A percentile compares a stretch with the other conserved stretches of the same genome.
These are phyloP conservation scores for Tanytarsus gracilentus DNA, from an alignment of 2,888 invertebrate species.

Conservation along the genomic window DNA sequence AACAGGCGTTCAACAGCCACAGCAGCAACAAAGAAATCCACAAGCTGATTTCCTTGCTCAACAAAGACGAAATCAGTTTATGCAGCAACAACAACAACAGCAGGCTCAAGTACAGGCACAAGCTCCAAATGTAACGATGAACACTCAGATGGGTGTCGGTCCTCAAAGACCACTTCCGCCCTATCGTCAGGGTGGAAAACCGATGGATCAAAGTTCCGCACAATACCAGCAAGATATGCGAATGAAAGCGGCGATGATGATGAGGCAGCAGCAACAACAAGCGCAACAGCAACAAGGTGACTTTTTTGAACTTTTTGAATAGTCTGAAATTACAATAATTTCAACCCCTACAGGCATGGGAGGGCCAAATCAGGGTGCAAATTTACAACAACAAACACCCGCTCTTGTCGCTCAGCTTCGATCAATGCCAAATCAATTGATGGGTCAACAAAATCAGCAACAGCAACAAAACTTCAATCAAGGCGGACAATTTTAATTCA, in stretches of 20 bases:
- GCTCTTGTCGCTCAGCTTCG: slow-evolving; percentile 58
- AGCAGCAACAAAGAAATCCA: slow-evolving; percentile 36
- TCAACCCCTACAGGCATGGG: slow-evolving; percentile 34
- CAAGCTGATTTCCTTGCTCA: slow-evolving; percentile 38
- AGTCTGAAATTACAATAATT: neutral
- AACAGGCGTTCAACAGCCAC: neutral
- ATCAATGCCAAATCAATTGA: slow-evolving; percentile 43
- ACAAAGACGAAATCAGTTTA: slow-evolving; percentile 34
- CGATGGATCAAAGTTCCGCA: slow-evolving; percentile 40
- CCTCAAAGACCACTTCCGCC: slow-evolving; percentile 67
- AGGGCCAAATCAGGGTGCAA: slow-evolving; percentile 33
- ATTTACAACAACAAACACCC: slow-evolving; percentile 48
- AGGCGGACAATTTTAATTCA: slow-evolving; percentile 23
- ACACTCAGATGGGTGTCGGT: slow-evolving; percentile 44
- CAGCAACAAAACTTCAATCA: slow-evolving; percentile 27
- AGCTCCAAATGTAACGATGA: slow-evolving; percentile 82
- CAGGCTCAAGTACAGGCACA: slow-evolving; percentile 41
- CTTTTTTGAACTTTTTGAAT: neutral
- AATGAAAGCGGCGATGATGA: slow-evolving; percentile 38
- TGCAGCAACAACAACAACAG: slow-evolving; percentile 33
- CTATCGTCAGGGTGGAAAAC: slow-evolving; percentile 51
- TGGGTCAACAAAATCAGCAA: slow-evolving; percentile 25
- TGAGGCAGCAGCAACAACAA: slow-evolving; percentile 37
- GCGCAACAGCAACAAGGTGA: slow-evolving; percentile 35
- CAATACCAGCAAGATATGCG: slow-evolving; percentile 51